phyloP scores from a whole-genome alignment of 1,140 invertebrate genomes.

The Pomacea maculata region DNA sequence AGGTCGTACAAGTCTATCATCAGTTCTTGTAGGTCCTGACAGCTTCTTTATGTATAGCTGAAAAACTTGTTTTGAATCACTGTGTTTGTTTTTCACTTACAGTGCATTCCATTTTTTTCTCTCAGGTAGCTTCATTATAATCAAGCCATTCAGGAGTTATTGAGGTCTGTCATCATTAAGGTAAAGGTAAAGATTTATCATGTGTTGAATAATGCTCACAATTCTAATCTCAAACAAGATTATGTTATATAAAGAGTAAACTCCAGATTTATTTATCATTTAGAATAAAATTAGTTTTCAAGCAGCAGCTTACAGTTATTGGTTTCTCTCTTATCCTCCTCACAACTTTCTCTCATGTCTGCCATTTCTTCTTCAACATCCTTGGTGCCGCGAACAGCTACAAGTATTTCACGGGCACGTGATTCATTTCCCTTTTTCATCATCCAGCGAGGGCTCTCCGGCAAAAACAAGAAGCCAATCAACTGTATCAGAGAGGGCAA shows the following conservation, averaged over 20 bases:
- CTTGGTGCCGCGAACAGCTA: constrained; percentile 41
- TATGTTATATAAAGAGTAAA: not conserved
- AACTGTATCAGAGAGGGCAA: constrained; percentile 56
- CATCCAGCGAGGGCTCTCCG: constrained; percentile 57
- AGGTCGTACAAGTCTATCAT: too few relatives aligned
- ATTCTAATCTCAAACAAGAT: too few relatives aligned
- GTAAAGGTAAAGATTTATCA: too few relatives aligned
- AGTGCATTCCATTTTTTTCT: too few relatives aligned
- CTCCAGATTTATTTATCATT: not conserved
- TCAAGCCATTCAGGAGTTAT: too few relatives aligned
- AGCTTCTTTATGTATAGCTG: too few relatives aligned
- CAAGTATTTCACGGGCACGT: constrained; percentile 44
- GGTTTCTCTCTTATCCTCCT: constrained; percentile 21
- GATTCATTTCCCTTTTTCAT: constrained; percentile 46
- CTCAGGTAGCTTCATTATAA: too few relatives aligned
- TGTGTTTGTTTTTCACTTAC: too few relatives aligned
- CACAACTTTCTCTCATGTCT: constrained; percentile 34
- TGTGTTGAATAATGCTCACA: too few relatives aligned
- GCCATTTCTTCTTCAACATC: constrained; percentile 48
- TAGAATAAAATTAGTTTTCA: not conserved
- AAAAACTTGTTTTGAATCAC: too few relatives aligned
- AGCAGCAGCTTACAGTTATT: constrained; percentile 6
- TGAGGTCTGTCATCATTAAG: too few relatives aligned
- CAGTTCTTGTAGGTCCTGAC: too few relatives aligned
- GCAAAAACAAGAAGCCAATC: constrained; percentile 59